Evolutionary conservation across 2,113 vertebrate species (phyloP).

Genomic region (Phoxinus phoxinus): DNA sequence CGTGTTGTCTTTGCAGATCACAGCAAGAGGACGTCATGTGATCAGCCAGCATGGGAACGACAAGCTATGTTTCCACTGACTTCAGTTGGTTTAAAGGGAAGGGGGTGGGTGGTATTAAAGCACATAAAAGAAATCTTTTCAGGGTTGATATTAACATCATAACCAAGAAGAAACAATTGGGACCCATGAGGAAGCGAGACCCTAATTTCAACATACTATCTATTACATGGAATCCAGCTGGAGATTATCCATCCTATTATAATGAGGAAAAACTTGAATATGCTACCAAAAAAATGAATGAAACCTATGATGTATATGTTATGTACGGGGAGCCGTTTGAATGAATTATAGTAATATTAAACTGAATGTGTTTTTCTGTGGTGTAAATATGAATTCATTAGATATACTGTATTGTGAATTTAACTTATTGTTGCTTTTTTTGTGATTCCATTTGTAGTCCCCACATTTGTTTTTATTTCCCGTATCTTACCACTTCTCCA

Average conservation of each 20-base stretch:
- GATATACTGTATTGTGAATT: slow-evolving; percentile 44
- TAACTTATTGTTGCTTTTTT: slow-evolving; percentile 6
- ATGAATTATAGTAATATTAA: slow-evolving; percentile 63
- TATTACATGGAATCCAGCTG: slow-evolving; percentile 73
- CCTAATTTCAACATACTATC: slow-evolving; percentile 67
- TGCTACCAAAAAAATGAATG: slow-evolving; percentile 56
- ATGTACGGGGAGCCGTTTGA: slow-evolving; percentile 68
- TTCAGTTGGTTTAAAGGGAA: slow-evolving; percentile 60
- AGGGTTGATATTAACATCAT: slow-evolving; percentile 38
- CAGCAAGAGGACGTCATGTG: slow-evolving; percentile 47
- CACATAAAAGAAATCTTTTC: slow-evolving; percentile 46
- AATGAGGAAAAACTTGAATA: slow-evolving; percentile 66
- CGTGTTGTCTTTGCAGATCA: slow-evolving; percentile 52
- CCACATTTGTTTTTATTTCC: not conserved
- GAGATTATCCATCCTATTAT: slow-evolving; percentile 67
- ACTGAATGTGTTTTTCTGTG: slow-evolving; percentile 74
- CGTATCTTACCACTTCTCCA: not conserved
- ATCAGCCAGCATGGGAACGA: slow-evolving; percentile 65
- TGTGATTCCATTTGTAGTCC: slow-evolving; percentile 18
- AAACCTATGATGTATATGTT: slow-evolving; percentile 49
- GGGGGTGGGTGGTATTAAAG: slow-evolving; percentile 50
- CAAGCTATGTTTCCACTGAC: slow-evolving; percentile 71
- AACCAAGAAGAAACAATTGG: slow-evolving; percentile 12
- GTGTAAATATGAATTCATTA: slow-evolving; percentile 75
- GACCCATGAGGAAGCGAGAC: slow-evolving; percentile 44